A percentile compares a stretch with the other conserved stretches of the same genome.
phyloP scores from a whole-genome alignment of 2,797 vertebrate genomes.

The Pipistrellus kuhlii region DNA sequence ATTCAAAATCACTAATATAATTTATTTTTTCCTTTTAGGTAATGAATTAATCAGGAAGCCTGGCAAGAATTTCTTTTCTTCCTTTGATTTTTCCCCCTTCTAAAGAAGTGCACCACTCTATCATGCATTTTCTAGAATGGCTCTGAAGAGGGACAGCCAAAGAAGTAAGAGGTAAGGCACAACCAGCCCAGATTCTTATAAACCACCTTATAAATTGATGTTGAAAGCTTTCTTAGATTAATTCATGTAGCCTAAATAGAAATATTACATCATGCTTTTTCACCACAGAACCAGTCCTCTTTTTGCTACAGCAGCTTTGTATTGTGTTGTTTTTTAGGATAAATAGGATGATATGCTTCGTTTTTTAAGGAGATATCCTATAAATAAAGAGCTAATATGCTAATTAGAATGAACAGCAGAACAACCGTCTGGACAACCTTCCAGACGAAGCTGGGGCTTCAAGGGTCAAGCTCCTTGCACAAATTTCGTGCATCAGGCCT shows the following conservation, averaged over 20 bases:
- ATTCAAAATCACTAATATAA: not conserved
- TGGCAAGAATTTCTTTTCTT: not conserved
- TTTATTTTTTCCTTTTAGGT: not conserved
- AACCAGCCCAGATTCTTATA: not conserved
- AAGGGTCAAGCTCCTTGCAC: no score
- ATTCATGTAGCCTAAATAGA: not conserved
- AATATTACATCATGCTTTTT: not conserved
- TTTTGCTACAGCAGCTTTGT: not conserved
- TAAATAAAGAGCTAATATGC: no score
- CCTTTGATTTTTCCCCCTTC: not conserved
- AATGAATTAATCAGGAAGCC: slow-evolving; percentile 14
- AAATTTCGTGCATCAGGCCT: no score
- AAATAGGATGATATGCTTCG: not conserved
- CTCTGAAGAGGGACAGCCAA: not conserved
- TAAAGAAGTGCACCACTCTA: not conserved
- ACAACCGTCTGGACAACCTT: no score
- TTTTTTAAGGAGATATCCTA: not conserved
- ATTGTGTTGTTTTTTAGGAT: not conserved
- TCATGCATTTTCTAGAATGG: not conserved
- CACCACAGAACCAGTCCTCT: not conserved
- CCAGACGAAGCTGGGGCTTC: accelerated
- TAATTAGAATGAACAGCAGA: no score
- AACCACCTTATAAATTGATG: not conserved
- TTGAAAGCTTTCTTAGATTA: slow-evolving; percentile 13
- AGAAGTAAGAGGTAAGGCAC: not conserved